Evolutionary conservation across 2,888 invertebrate species (phyloP).

Genomic region (Macrophya alboannulata): DNA sequence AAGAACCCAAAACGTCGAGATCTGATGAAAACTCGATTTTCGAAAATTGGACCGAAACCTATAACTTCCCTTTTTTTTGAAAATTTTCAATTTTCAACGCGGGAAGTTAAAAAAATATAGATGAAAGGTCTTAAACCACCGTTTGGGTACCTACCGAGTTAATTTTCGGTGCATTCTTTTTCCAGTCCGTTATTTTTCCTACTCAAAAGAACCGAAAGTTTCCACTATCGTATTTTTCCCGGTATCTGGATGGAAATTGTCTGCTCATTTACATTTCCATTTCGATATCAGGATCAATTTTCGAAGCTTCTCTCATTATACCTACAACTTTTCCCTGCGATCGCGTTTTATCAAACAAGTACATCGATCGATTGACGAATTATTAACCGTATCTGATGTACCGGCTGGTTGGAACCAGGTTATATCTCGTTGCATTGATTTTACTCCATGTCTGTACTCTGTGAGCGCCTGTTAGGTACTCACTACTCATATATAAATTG

Average conservation of each 20-base stretch:
- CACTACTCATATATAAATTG: not conserved
- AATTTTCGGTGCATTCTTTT: not conserved
- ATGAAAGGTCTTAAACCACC: no score
- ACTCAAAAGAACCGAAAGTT: not conserved
- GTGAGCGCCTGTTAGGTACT: not conserved
- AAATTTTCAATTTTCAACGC: no score
- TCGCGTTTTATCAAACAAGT: not conserved
- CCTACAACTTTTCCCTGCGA: not conserved
- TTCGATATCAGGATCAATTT: not conserved
- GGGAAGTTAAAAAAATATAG: no score
- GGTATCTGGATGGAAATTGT: not conserved
- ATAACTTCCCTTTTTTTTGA: no score
- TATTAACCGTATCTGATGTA: not conserved
- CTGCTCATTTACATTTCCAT: not conserved
- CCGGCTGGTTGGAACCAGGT: not conserved
- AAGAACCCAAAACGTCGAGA: no score
- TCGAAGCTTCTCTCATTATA: not conserved
- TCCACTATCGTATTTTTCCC: not conserved
- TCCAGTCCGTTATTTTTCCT: not conserved
- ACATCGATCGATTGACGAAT: conserved; percentile 9
- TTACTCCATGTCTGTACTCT: not conserved
- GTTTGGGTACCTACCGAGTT: no score
- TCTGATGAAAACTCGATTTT: no score
- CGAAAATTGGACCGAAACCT: no score
- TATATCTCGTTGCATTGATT: not conserved